Conservation (phyloP, 1,140 invertebrate genomes). For the Ditylenchus dipsaci region DNA sequence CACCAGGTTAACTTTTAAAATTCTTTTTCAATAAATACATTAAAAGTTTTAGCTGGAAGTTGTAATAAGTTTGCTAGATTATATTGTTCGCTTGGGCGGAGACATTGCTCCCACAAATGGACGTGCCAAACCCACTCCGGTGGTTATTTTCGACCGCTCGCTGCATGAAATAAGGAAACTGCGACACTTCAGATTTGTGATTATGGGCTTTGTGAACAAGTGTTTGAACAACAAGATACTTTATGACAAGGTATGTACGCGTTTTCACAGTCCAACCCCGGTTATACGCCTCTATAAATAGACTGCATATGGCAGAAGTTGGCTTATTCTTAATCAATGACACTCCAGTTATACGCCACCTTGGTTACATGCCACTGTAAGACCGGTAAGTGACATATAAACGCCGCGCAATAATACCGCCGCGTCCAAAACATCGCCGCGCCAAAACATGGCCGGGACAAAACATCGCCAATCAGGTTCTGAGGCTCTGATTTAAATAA, state of each 20-base stretch:
- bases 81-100: slow-evolving; percentile 22
- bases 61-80: slow-evolving; percentile 23
- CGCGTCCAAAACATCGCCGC: too few species aligned
- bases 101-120: slow-evolving; percentile 8
- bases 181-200: slow-evolving; percentile 26
- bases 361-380: too few species aligned
- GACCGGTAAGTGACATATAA: too few species aligned
- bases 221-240: slow-evolving; percentile 21
- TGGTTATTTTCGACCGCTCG: slow-evolving; percentile 21
- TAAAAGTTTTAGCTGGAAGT: slow-evolving; percentile 1
- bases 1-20: slow-evolving; percentile 9
- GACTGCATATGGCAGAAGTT: too few species aligned
- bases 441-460: too few species aligned
- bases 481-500: too few species aligned
- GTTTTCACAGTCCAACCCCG: too few species aligned
- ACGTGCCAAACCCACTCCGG: background rate
- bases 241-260: slow-evolving; percentile 15
- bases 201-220: slow-evolving; percentile 33
- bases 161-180: slow-evolving; percentile 14
- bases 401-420: too few species aligned
- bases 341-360: too few species aligned
- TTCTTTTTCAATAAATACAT: background rate
- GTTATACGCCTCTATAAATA: too few species aligned
- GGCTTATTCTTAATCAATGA: too few species aligned
- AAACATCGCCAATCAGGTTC: too few species aligned